These are phyloP conservation scores for Gobionotothen gibberifrons DNA, from an alignment of 2,797 vertebrate genomes.

Conservation along the genomic window DNA sequence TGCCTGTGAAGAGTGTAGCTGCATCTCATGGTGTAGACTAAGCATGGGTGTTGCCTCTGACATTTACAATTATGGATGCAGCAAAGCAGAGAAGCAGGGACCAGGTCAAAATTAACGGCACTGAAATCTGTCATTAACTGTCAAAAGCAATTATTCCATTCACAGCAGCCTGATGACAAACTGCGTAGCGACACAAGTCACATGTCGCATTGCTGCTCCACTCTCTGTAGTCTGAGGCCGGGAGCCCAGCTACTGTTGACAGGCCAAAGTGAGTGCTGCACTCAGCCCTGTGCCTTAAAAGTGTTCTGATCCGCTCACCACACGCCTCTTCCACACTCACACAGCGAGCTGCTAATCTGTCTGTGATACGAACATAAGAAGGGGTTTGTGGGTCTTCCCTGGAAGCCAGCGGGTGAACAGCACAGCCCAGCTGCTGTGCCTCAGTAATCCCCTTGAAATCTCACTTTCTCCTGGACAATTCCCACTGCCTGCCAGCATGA, in stretches of 20 bases:
- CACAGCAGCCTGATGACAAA: slow-evolving; percentile 48
- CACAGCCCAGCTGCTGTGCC: slow-evolving; percentile 80
- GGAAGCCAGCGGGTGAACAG: slow-evolving; percentile 66
- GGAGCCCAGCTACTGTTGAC: slow-evolving; percentile 65
- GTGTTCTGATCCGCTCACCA: slow-evolving; percentile 31
- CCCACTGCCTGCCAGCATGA: slow-evolving; percentile 71
- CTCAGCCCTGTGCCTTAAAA: slow-evolving; percentile 53
- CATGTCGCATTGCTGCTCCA: slow-evolving; percentile 22
- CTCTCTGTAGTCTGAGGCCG: slow-evolving; percentile 48
- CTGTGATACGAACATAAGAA: slow-evolving; percentile 74
- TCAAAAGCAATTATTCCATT: slow-evolving; percentile 36
- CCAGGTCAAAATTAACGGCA: slow-evolving; percentile 40
- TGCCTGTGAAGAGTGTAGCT: slow-evolving; percentile 64
- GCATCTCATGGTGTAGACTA: slow-evolving; percentile 64
- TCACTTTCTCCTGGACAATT: slow-evolving; percentile 82
- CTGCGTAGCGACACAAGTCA: slow-evolving; percentile 30
- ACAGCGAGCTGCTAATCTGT: slow-evolving; percentile 81
- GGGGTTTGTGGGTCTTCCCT: slow-evolving; percentile 68
- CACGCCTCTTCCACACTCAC: slow-evolving; percentile 14
- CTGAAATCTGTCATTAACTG: slow-evolving; percentile 62
- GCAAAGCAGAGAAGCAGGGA: slow-evolving; percentile 42
- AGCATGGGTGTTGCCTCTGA: slow-evolving; percentile 77
- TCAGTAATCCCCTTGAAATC: slow-evolving; percentile 88
- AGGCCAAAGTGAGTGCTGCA: slow-evolving; percentile 56
- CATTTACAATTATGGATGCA: slow-evolving; percentile 65